Evolutionary conservation across 2,113 vertebrate genomes (phyloP), one percentile per base, ranked within the genome.

Genomic region (Chelonoidis abingdonii): DNA sequence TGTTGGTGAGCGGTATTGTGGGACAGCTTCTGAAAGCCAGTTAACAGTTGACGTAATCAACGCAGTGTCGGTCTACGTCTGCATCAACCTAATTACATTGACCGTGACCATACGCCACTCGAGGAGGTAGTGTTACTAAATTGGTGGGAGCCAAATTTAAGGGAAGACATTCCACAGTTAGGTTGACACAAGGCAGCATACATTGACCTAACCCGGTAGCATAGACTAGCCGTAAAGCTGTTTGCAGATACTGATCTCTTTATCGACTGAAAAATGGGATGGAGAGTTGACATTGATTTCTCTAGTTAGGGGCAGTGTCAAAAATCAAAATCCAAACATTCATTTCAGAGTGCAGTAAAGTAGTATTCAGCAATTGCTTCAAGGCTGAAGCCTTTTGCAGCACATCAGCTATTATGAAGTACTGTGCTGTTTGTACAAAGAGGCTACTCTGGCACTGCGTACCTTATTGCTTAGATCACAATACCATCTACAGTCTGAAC

Each of bases 371-470:
- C 29, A 82, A 88, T 80, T 95, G 44, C 87, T 92, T 93, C 11
- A 65, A 85, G 9, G n/a, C 90, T 69, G 88, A 84, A 79, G 86
- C 38, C 86, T 96, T 87, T 93, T 95, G 6, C 85, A 93, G 88
- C 89, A n/a, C 72, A 86, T 80, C 97, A 86, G 8, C 50, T 88
- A 85, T 53, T 79, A 44, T 93, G 75, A 94, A 59, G 29, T 82
- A 38, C 84, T 82, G 50, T 59, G 72, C 52, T 49, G 35, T 93
- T 69, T 96, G 49, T 90, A 89, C 41, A 78, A 84, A 75, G 53
- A 89, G 92, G 52, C 88, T 95, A 38, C 54, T 95, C 93, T 87
- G 78, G 91, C 76, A 47, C 5, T 62, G 12, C 57, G 27, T 0
- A 0, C 54, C 84, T 91, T 50, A n/a, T 89, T 85, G 75, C 7